These are phyloP conservation scores for Hippocampus barbouri DNA, from an alignment of 2,113 vertebrate genomes.

Conservation along the genomic window DNA sequence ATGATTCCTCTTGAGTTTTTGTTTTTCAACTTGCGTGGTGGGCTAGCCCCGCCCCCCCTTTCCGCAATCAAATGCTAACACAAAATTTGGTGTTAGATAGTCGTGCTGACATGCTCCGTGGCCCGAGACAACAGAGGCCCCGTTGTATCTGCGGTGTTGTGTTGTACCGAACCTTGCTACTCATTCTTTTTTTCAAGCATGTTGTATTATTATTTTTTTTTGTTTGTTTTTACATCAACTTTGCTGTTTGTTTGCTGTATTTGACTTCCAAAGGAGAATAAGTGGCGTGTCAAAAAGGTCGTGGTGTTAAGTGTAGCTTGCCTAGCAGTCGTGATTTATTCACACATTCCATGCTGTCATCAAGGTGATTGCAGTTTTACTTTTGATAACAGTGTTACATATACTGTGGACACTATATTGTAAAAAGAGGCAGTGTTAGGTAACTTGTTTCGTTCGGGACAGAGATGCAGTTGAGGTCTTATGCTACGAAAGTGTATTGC, in stretches of 20 bases:
- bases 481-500: neutral
- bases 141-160: slow-evolving; percentile 14
- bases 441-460: slow-evolving; percentile 6
- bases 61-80: slow-evolving; percentile 13
- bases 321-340: slow-evolving; percentile 13
- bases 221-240: slow-evolving; percentile 36
- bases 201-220: slow-evolving; percentile 31
- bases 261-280: slow-evolving; percentile 21
- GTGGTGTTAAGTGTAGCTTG: slow-evolving; percentile 34
- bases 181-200: slow-evolving; percentile 52
- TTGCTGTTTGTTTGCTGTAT: slow-evolving; percentile 37
- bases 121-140: neutral
- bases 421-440: slow-evolving; percentile 45
- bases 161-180: slow-evolving; percentile 27
- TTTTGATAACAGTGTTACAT: slow-evolving; percentile 32
- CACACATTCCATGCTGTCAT: slow-evolving; percentile 32
- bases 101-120: neutral
- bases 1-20: neutral
- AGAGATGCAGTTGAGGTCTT: slow-evolving; percentile 19
- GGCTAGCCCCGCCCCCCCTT: neutral
- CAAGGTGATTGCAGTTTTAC: slow-evolving; percentile 22
- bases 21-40: neutral
- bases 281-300: slow-evolving; percentile 14
- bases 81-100: slow-evolving; percentile 2
- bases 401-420: neutral